Percentiles rank a stretch among this genome's conserved stretches.
Conservation (phyloP, 2,113 vertebrate species). For the Otis tarda region DNA sequence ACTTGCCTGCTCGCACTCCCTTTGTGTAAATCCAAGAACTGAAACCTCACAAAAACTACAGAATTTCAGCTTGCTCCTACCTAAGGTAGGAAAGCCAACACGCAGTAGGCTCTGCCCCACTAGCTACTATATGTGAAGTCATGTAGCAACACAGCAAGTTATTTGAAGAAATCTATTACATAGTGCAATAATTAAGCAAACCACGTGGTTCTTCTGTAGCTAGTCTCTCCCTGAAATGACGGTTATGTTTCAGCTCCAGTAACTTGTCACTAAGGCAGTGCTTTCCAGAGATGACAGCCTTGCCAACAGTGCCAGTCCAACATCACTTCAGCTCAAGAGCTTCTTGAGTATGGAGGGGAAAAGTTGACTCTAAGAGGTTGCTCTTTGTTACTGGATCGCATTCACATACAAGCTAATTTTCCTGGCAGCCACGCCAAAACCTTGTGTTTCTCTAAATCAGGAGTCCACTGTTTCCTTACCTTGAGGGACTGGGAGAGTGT, state of each 20-base stretch:
- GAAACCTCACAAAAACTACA: rapidly evolving
- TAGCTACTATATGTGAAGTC: neutral
- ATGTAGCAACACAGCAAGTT: neutral
- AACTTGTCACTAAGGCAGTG: neutral
- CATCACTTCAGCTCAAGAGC: neutral
- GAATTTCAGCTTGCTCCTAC: neutral
- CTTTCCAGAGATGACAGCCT: neutral
- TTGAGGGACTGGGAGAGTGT: neutral
- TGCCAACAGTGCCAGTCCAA: neutral
- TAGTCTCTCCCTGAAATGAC: neutral
- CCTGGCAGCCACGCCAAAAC: neutral
- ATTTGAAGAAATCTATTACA: neutral
- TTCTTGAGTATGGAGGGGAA: neutral
- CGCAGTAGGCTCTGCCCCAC: neutral
- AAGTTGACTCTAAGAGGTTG: neutral
- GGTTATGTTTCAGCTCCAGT: neutral
- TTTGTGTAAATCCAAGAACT: neutral
- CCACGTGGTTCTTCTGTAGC: neutral
- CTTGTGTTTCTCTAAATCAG: neutral
- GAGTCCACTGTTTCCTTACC: neutral
- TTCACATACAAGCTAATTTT: neutral
- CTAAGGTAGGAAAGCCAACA: neutral
- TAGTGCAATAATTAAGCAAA: neutral
- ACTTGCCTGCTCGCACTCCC: neutral
- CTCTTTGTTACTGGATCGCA: neutral